Conservation (phyloP, 2,888 invertebrate genomes). For the Lordiphosa andalusiaca region DNA sequence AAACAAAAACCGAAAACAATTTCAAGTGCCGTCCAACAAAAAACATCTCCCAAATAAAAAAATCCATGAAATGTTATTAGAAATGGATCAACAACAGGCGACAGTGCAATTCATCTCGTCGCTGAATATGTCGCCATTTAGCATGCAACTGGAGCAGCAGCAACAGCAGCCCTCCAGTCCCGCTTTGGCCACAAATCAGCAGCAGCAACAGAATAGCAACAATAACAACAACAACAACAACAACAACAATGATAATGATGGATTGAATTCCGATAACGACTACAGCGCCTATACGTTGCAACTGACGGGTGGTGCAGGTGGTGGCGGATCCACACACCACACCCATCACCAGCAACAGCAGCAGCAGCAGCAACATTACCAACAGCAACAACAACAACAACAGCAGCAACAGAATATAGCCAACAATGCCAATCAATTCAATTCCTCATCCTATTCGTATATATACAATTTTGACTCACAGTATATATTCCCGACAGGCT, state of each 20-base stretch:
- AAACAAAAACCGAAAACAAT: constrained; percentile 29
- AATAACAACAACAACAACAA: constrained; percentile 58
- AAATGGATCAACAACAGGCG: constrained; percentile 91
- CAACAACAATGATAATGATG: constrained; percentile 66
- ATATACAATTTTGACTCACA: constrained; percentile 82
- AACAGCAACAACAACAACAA: constrained; percentile 74
- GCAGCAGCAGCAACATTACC: constrained; percentile 75
- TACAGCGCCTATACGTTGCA: constrained; percentile 75
- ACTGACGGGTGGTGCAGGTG: constrained; percentile 44
- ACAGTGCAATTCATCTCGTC: constrained; percentile 92
- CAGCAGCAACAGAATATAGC: constrained; percentile 78
- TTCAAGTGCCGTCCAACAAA: constrained; percentile 36
- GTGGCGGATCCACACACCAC: constrained; percentile 39
- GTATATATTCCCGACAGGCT: constrained; percentile 81
- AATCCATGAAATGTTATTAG: constrained; percentile 84
- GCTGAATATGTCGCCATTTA: constrained; percentile 93
- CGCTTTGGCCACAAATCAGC: constrained; percentile 76
- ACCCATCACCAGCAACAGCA: constrained; percentile 73
- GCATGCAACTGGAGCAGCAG: constrained; percentile 86
- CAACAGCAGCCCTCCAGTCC: constrained; percentile 82
- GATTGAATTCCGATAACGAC: constrained; percentile 64
- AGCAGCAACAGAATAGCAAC: constrained; percentile 22
- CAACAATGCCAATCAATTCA: constrained; percentile 78
- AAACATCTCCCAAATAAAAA: constrained; percentile 10
- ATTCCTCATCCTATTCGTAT: constrained; percentile 79